Percentiles rank a stretch among this genome's conserved stretches.
Evolutionary conservation across 2,888 invertebrate species (phyloP).

Genomic region (Lampropteryx suffumata): DNA sequence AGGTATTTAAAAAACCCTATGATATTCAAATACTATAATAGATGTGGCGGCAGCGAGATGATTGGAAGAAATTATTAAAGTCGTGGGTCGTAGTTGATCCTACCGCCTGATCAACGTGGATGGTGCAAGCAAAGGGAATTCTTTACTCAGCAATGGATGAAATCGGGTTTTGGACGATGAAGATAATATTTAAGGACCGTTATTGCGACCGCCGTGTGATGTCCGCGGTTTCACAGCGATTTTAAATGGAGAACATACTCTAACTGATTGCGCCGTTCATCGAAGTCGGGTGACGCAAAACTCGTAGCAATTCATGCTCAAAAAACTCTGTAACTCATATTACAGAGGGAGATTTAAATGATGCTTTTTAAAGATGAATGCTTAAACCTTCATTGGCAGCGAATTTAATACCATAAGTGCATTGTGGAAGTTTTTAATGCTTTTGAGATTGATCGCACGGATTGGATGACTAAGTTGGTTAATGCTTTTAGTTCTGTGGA

Average conservation of each 20-base stretch:
- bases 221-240: conserved; percentile 22
- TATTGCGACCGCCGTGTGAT: too few relatives aligned
- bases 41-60: too few relatives aligned
- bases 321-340: conserved; percentile 71
- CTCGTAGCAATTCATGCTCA: conserved; percentile 58
- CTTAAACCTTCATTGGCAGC: conserved; percentile 66
- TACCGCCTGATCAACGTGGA: too few relatives aligned
- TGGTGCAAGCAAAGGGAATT: too few relatives aligned
- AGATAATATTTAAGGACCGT: too few relatives aligned
- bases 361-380: conserved; percentile 71
- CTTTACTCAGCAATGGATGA: too few relatives aligned
- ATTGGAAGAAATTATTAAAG: too few relatives aligned
- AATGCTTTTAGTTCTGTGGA: conserved; percentile 29
- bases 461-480: conserved; percentile 45
- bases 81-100: too few relatives aligned
- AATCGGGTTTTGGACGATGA: too few relatives aligned
- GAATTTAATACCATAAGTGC: conserved; percentile 78
- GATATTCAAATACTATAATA: too few relatives aligned
- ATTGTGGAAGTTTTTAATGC: conserved; percentile 62
- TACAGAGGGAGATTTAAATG: conserved; percentile 73
- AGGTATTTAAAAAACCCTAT: too few relatives aligned
- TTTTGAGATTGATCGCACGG: conserved; percentile 49
- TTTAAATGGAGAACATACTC: conserved; percentile 58
- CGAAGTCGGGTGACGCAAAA: conserved; percentile 64
- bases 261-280: conserved; percentile 73